Evolutionary conservation across 1,140 invertebrate genomes (phyloP), one percentile per base, ranked within the genome.

Genomic region (Chlorops oryzae): DNA sequence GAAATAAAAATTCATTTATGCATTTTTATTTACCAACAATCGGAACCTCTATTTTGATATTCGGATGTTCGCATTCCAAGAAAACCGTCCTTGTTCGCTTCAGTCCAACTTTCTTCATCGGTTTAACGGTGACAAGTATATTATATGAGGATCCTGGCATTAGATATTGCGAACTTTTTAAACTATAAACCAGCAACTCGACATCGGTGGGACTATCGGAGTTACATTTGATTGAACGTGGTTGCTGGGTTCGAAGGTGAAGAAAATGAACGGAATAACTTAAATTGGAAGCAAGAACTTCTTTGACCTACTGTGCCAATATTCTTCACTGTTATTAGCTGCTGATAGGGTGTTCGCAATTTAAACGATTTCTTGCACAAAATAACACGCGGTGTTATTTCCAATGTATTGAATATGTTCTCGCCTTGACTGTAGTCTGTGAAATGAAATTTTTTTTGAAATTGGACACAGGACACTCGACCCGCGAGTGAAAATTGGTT

Each of bases 11-110:
- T n/a, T 32, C 28, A 32, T 32, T 15, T 10, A 10, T 15, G 9
- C 15, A 9, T 9, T 9, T 32, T 32, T 32, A 3, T 38, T 49
- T 32, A 27, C 5, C 58, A 28, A 69, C 56, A 1, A 68, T 69
- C 17, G 65, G 65, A 24, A 69, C 58, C 56, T 69, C 53, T n/a
- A 68, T 64, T 7, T 51, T 64, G 5, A 69, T 61, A 20, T 65
- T 64, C 0, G 65, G 65, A 51, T 69, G 65, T 32, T 51, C 57
- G 5, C 51, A 56, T 23, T 64, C 50, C 2, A 69, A 34, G 10
- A 52, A 55, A 18, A 69, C 56, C 32, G 59, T 52, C 13, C 65
- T 61, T 1, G 51, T 42, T 0, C 57, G 49, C 41, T 62, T 64
- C 1, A 65, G 61, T 3, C 57, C 35, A 0, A 32, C 18, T 1